Conservation (phyloP, 2,888 invertebrate species). For the Morinoia aosen region DNA sequence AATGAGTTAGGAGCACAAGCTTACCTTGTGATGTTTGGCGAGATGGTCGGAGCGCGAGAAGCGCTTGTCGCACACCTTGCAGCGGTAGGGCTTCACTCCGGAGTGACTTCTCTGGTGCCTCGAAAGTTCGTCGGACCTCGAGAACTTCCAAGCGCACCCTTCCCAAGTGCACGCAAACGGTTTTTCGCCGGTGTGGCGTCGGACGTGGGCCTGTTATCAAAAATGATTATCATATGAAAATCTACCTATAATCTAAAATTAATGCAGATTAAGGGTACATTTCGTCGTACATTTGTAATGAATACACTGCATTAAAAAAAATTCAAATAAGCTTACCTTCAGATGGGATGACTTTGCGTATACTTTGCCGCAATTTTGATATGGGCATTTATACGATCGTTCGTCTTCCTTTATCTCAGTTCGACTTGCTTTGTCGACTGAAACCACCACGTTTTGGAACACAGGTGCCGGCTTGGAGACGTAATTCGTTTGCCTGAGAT, state of each 20-base stretch:
- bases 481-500: slow-evolving; percentile 72
- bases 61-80: slow-evolving; percentile 87
- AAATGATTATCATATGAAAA: not conserved
- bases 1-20: too few relatives aligned
- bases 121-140: slow-evolving; percentile 93
- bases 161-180: slow-evolving; percentile 76
- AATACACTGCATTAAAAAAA: not conserved
- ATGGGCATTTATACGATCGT: slow-evolving; percentile 80
- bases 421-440: slow-evolving; percentile 53
- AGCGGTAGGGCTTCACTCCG: slow-evolving; percentile 93
- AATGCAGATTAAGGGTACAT: not conserved
- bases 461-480: not conserved
- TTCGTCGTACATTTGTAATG: not conserved
- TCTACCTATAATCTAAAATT: not conserved
- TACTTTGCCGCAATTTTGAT: slow-evolving; percentile 82
- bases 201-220: slow-evolving; percentile 78
- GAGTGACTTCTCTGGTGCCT: slow-evolving; percentile 95
- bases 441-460: slow-evolving; percentile 52
- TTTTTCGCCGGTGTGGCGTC: slow-evolving; percentile 83
- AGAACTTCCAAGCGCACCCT: slow-evolving; percentile 92
- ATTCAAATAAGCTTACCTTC: slow-evolving; percentile 72
- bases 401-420: slow-evolving; percentile 68
- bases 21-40: slow-evolving; percentile 85
- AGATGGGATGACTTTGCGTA: slow-evolving; percentile 93
- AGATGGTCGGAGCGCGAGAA: slow-evolving; percentile 95